Conservation (phyloP, 2,797 vertebrate genomes). For the Scarus forsteni region DNA sequence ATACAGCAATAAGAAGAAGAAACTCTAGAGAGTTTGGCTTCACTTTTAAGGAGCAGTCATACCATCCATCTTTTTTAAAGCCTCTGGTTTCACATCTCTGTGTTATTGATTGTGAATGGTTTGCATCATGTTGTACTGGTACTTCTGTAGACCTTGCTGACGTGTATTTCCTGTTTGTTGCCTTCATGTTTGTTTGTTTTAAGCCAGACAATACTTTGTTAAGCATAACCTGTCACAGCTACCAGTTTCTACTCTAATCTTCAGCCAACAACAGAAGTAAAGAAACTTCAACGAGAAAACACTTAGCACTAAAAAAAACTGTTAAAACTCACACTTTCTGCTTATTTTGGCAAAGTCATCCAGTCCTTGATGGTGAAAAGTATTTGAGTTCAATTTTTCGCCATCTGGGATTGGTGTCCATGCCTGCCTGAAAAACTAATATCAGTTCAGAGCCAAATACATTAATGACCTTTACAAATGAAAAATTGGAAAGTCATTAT, state of each 20-base stretch:
- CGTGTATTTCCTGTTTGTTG: slow-evolving; percentile 44
- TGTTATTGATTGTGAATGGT: slow-evolving; percentile 42
- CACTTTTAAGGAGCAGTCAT: too few relatives aligned
- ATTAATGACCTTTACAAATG: slow-evolving; percentile 14
- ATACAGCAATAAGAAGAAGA: too few relatives aligned
- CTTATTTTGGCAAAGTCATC: slow-evolving; percentile 39
- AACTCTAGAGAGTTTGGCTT: too few relatives aligned
- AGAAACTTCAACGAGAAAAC: slow-evolving; percentile 30
- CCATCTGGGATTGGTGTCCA: slow-evolving; percentile 60
- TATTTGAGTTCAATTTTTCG: slow-evolving; percentile 36
- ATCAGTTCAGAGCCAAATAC: slow-evolving; percentile 18
- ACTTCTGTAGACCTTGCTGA: slow-evolving; percentile 52
- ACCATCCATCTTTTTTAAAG: too few relatives aligned
- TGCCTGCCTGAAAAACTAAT: slow-evolving; percentile 50
- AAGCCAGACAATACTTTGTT: slow-evolving; percentile 25
- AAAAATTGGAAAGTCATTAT: slow-evolving; percentile 10
- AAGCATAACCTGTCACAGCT: slow-evolving; percentile 7
- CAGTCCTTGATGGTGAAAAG: slow-evolving; percentile 32
- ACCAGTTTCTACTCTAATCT: slow-evolving; percentile 29
- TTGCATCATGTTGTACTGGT: slow-evolving; percentile 43
- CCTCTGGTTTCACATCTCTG: slow-evolving; percentile 9
- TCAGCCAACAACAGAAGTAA: slow-evolving; percentile 5
- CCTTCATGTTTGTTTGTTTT: slow-evolving; percentile 26
- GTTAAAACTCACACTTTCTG: slow-evolving; percentile 36
- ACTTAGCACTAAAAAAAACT: not conserved